phyloP scores from a whole-genome alignment of 1,140 invertebrate genomes.

The Ditylenchus dipsaci region DNA sequence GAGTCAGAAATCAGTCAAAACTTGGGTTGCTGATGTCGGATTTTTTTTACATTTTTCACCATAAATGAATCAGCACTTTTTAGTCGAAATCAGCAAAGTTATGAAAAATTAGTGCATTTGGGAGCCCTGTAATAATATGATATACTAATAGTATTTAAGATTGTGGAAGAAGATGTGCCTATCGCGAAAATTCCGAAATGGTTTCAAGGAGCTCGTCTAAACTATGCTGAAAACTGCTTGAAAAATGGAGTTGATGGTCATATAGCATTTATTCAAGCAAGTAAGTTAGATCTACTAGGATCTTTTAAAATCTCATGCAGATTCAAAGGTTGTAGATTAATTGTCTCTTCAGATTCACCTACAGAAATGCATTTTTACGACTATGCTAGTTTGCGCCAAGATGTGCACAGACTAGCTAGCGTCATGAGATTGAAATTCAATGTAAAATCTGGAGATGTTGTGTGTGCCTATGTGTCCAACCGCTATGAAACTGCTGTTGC shows the following conservation, averaged over 20 bases:
- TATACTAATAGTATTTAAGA: too few relatives aligned
- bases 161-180: constrained; percentile 59
- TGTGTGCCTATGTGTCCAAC: constrained; percentile 63
- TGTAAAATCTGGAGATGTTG: constrained; percentile 60
- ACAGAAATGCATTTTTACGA: constrained; percentile 55
- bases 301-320: too few relatives aligned
- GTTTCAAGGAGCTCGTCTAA: constrained; percentile 60
- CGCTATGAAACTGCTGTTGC: constrained; percentile 62
- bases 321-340: not conserved
- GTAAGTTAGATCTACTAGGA: constrained; percentile 48
- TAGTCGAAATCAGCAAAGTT: too few relatives aligned
- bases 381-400: constrained; percentile 58
- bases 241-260: constrained; percentile 60
- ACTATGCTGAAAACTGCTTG: constrained; percentile 65
- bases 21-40: too few relatives aligned
- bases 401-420: constrained; percentile 59
- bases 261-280: constrained; percentile 60
- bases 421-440: constrained; percentile 59
- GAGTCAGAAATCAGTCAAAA: too few relatives aligned
- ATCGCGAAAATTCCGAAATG: constrained; percentile 59
- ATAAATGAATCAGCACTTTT: too few relatives aligned
- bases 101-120: constrained; percentile 19
- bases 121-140: too few relatives aligned
- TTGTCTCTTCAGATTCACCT: constrained; percentile 53
- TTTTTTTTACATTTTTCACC: constrained; percentile 16